Evolutionary conservation across 2,113 vertebrate species (phyloP).

Genomic region (Taurulus bubalis): DNA sequence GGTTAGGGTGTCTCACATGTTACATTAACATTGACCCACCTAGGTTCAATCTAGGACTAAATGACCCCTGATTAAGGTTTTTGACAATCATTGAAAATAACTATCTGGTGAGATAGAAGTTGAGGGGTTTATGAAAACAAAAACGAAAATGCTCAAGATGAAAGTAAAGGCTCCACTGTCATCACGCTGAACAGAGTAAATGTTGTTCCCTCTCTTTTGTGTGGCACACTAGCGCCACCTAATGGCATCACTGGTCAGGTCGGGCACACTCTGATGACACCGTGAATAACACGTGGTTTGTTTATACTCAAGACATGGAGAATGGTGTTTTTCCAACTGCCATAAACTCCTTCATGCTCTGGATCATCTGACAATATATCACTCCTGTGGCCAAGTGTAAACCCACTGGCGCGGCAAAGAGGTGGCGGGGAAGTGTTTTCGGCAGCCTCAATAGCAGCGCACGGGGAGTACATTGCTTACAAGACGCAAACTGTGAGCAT

Average conservation of each 20-base stretch:
- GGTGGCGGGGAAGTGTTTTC: not conserved
- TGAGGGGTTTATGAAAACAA: conserved; percentile 43
- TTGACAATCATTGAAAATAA: conserved; percentile 74
- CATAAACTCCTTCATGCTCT: conserved; percentile 23
- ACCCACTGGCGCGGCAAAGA: not conserved
- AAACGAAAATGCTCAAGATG: conserved; percentile 76
- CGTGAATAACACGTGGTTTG: not conserved
- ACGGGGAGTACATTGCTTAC: conserved; percentile 32
- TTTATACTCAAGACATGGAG: conserved; percentile 1
- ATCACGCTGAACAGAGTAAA: conserved; percentile 56
- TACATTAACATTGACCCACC: conserved; percentile 66
- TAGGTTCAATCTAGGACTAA: conserved; percentile 62
- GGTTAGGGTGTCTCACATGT: conserved; percentile 58
- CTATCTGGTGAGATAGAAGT: conserved; percentile 63
- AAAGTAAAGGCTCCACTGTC: conserved; percentile 78
- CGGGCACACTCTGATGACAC: conserved; percentile 9
- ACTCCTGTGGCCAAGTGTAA: conserved; percentile 36
- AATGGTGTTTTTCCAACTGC: not conserved
- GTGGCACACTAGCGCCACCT: conserved; percentile 63
- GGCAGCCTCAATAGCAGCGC: not conserved
- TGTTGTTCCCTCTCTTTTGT: conserved; percentile 63
- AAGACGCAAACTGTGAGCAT: conserved; percentile 18
- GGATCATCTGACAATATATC: conserved; percentile 55
- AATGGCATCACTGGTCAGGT: conserved; percentile 42
- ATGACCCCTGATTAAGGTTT: conserved; percentile 76